phyloP scores from a whole-genome alignment of 2,113 vertebrate genomes.

The Ictalurus furcatus region DNA sequence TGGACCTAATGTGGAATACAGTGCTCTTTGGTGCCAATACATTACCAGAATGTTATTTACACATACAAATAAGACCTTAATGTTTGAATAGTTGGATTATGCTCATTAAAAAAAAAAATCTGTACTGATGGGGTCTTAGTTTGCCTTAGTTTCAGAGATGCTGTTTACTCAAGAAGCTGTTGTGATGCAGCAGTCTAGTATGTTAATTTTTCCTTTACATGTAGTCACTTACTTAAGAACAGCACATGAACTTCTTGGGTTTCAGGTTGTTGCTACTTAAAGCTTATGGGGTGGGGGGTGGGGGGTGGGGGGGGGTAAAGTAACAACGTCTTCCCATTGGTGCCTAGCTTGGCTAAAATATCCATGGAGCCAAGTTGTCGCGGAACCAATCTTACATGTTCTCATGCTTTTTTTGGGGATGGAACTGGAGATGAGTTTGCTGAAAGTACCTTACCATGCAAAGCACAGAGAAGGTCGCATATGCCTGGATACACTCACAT shows the following conservation, averaged over 20 bases:
- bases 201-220: slow-evolving; percentile 43
- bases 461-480: slow-evolving; percentile 39
- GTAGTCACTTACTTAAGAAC: slow-evolving; percentile 63
- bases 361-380: slow-evolving; percentile 67
- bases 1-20: not conserved
- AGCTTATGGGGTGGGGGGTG: slow-evolving; percentile 45
- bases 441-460: slow-evolving; percentile 49
- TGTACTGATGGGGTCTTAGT: not conserved
- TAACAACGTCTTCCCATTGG: slow-evolving; percentile 66
- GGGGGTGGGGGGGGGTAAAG: slow-evolving; percentile 45
- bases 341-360: slow-evolving; percentile 69
- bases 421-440: slow-evolving; percentile 46
- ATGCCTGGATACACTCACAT: slow-evolving; percentile 42
- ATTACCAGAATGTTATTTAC: not conserved
- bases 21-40: not conserved
- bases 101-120: not conserved
- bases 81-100: not conserved
- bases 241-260: slow-evolving; percentile 64
- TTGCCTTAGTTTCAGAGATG: not conserved
- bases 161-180: slow-evolving; percentile 10
- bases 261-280: slow-evolving; percentile 68
- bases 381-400: slow-evolving; percentile 50
- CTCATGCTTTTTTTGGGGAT: slow-evolving; percentile 58
- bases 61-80: not conserved
- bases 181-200: slow-evolving; percentile 2